Percentiles rank a stretch among this genome's conserved stretches.
phyloP scores from a whole-genome alignment of 2,113 vertebrate species.

The Pimephales promelas region DNA sequence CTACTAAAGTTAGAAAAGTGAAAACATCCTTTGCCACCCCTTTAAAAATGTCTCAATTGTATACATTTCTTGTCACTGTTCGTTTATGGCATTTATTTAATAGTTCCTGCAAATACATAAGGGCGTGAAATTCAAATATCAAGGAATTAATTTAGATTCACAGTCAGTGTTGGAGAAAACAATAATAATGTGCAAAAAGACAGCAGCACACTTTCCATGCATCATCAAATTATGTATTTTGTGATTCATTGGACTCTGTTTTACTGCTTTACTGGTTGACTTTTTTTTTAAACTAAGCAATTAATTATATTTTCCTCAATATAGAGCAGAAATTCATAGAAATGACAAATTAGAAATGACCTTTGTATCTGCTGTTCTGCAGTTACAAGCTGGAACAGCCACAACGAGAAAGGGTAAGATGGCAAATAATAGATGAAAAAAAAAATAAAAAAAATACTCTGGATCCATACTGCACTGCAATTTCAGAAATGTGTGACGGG shows the following conservation, averaged over 20 bases:
- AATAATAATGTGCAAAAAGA: background rate
- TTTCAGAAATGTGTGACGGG: slow-evolving; percentile 7
- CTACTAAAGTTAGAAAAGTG: too few relatives aligned
- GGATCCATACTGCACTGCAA: slow-evolving; percentile 48
- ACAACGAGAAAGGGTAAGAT: slow-evolving; percentile 56
- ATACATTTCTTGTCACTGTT: too few relatives aligned
- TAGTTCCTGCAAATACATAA: background rate
- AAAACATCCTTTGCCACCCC: too few relatives aligned
- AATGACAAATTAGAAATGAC: slow-evolving; percentile 53
- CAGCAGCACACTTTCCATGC: background rate
- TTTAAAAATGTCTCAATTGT: background rate
- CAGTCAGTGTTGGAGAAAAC: background rate
- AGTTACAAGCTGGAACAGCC: slow-evolving; percentile 40
- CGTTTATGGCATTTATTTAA: background rate
- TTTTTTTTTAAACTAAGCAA: slow-evolving; percentile 52
- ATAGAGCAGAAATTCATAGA: slow-evolving; percentile 23
- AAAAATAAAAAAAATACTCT: too few relatives aligned
- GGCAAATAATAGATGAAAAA: slow-evolving; percentile 59
- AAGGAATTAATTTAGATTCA: background rate
- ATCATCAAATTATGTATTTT: background rate
- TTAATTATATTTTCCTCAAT: slow-evolving; percentile 60
- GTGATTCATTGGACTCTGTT: background rate
- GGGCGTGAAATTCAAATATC: background rate
- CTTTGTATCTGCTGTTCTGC: slow-evolving; percentile 44
- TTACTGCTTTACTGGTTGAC: background rate